Percentiles rank a stretch among this genome's conserved stretches.
phyloP scores from a whole-genome alignment of 2,888 invertebrate species.

The Hedya salicella region DNA sequence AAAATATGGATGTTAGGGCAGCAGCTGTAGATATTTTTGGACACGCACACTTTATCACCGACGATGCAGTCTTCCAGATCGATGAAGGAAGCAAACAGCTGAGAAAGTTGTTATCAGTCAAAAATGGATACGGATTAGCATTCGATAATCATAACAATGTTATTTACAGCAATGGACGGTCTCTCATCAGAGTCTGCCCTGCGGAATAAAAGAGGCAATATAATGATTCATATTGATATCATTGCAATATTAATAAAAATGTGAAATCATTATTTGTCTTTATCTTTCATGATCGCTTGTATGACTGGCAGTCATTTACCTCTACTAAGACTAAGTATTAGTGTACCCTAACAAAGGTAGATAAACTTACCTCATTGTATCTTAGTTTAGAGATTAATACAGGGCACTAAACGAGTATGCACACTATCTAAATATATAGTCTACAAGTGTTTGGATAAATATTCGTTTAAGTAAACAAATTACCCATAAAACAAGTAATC shows the following conservation, averaged over 20 bases:
- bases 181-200: conserved; percentile 15
- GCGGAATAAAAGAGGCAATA: conserved; percentile 4
- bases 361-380: no score
- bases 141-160: conserved; percentile 25
- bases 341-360: no score
- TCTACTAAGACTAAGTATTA: no score
- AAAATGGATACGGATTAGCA: conserved; percentile 65
- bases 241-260: not conserved
- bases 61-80: conserved; percentile 64
- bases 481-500: no score
- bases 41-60: conserved; percentile 59
- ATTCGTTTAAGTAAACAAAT: no score
- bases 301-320: no score
- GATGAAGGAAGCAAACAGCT: conserved; percentile 54
- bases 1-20: conserved; percentile 58
- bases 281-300: not conserved
- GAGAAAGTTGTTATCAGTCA: conserved; percentile 53
- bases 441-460: no score
- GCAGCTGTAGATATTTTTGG: conserved; percentile 58
- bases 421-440: no score
- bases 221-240: not conserved
- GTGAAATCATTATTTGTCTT: not conserved
- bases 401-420: no score
- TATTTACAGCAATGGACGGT: conserved; percentile 25
- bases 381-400: no score